These are phyloP conservation scores for Priapulus caudatus DNA, from an alignment of 2,888 invertebrate species.

Conservation along the genomic window DNA sequence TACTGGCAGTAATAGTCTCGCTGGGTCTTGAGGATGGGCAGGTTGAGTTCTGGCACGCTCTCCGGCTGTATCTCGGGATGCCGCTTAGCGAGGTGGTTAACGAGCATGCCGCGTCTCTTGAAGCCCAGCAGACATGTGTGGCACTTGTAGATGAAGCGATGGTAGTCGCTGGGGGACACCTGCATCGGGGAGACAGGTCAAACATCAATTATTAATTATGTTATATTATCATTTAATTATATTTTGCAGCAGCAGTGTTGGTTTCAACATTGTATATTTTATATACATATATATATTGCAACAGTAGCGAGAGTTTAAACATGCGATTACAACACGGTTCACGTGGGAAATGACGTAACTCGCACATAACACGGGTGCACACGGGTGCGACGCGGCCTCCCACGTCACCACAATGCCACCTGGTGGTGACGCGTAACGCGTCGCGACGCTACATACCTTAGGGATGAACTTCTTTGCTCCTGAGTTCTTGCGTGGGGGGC, in stretches of 20 bases:
- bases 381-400: too few species aligned
- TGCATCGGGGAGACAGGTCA: neutral
- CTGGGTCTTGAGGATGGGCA: slow-evolving; percentile 62
- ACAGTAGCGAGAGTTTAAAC: too few species aligned
- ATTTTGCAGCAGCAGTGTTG: too few species aligned
- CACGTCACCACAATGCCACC: too few species aligned
- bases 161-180: slow-evolving; percentile 50
- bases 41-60: slow-evolving; percentile 54
- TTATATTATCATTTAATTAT: too few species aligned
- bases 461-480: slow-evolving; percentile 46
- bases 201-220: too few species aligned
- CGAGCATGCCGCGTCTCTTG: slow-evolving; percentile 69
- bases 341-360: too few species aligned
- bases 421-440: too few species aligned
- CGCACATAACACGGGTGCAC: too few species aligned
- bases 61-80: slow-evolving; percentile 51
- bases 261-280: neutral
- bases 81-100: slow-evolving; percentile 65
- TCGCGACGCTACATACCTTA: too few species aligned
- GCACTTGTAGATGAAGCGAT: slow-evolving; percentile 62
- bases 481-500: slow-evolving; percentile 23
- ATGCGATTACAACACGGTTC: too few species aligned
- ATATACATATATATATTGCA: too few species aligned
- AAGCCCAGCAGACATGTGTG: slow-evolving; percentile 60
- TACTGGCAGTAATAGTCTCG: slow-evolving; percentile 70